These are phyloP conservation scores for Eupithecia vulgata DNA, from an alignment of 2,888 invertebrate species.

Conservation along the genomic window DNA sequence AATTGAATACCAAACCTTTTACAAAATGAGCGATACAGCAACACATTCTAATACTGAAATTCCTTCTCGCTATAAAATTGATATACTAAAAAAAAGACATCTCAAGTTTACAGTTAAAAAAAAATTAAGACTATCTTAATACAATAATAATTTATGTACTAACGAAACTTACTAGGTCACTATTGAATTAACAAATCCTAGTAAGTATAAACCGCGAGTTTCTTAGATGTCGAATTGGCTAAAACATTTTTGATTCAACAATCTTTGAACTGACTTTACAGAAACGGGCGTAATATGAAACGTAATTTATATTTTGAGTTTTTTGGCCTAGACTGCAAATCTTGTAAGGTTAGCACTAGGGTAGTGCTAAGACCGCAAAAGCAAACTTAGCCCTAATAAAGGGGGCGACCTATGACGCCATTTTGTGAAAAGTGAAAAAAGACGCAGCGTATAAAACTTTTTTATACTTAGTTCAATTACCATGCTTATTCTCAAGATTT, in stretches of 20 bases:
- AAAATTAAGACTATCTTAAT: conserved; percentile 5
- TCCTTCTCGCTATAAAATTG: conserved; percentile 5
- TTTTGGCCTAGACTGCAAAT: not conserved
- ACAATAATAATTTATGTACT: conserved; percentile 29
- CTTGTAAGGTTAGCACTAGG: not conserved
- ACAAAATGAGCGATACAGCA: not conserved
- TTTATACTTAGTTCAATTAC: no score
- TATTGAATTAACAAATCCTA: conserved; percentile 36
- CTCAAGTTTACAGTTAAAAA: not conserved
- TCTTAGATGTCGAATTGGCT: conserved; percentile 8
- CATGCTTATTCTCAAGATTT: no score
- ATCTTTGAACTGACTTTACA: not conserved
- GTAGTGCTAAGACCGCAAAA: not conserved
- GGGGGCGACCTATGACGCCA: no score
- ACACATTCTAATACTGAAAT: not conserved
- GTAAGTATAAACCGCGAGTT: conserved; percentile 19
- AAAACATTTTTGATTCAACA: not conserved
- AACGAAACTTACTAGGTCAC: conserved; percentile 36
- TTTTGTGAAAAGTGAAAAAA: no score
- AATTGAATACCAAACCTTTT: not conserved
- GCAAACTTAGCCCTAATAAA: not conserved
- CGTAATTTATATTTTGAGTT: not conserved
- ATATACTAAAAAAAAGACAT: not conserved
- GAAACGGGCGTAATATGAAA: not conserved
- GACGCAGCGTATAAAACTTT: no score